These are phyloP conservation scores for Lutra lutra DNA, from an alignment of 2,797 vertebrate genomes.

Conservation along the genomic window DNA sequence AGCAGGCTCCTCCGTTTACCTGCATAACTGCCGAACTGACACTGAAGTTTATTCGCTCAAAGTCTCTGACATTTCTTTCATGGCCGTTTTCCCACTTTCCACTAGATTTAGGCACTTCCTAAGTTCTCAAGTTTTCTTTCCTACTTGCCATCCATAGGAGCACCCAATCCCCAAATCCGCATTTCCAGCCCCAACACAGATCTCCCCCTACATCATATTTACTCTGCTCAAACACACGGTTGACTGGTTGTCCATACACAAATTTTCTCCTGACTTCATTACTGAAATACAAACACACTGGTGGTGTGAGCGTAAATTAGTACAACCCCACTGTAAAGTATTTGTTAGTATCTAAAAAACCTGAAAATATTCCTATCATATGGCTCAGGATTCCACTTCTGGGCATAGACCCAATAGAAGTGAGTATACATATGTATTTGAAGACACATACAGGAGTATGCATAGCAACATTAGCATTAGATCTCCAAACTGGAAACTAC, in stretches of 20 bases:
- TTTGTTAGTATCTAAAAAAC: background rate
- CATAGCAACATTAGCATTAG: background rate
- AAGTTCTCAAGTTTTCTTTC: background rate
- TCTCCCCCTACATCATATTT: no score
- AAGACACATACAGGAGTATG: background rate
- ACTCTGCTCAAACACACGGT: background rate
- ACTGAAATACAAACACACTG: background rate
- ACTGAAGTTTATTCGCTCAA: background rate
- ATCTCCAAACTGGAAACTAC: background rate
- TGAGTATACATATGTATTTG: background rate
- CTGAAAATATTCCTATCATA: background rate
- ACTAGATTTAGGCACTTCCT: background rate
- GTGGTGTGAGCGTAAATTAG: background rate
- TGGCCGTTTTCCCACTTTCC: background rate
- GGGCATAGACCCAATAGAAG: background rate
- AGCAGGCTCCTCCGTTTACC: background rate
- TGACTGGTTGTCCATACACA: background rate
- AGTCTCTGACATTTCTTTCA: background rate
- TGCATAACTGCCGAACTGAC: background rate
- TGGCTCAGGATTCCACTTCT: background rate
- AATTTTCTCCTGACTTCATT: background rate
- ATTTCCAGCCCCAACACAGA: background rate
- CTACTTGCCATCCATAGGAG: background rate
- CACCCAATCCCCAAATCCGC: background rate
- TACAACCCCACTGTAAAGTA: background rate